Base-by-base conservation (phyloP, 1,140 invertebrate genomes). In the Thaumetopoea pityocampa region DNA sequence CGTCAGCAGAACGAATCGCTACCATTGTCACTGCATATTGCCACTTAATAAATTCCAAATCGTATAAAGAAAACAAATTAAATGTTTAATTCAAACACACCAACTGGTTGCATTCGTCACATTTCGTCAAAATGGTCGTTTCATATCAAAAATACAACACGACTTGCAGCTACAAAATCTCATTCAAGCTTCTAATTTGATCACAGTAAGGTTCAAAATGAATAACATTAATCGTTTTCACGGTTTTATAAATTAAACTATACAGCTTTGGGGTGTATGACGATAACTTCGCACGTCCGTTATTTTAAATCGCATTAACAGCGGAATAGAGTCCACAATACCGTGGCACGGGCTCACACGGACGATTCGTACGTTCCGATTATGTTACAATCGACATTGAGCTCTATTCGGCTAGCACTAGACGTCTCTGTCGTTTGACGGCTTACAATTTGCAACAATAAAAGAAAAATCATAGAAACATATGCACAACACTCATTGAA, bases 61-160 rank as follows among this genome's bases (percentile, higher is more conserved):
- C 20, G 57, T 56, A 73, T 66, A 73, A 72, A 67, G 57, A 55
- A 74, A 78, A 78, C 71, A 68, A 81, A 81, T 81, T 76, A 76
- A 81, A 78, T 64, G 61, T 73, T 70, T 66, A 63, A 76, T 80
- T 76, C 66, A 70, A 67, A 67, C 32, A 61, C 45, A 67, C 62
- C 68, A 78, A 76, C 62, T 67, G 72, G 51, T 23, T 53, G 18
- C 23, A 68, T 79, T 79, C 61, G 70, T 64, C 53, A 65, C 65
- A 61, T 54, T 40, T 36, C 57, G 36, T 43, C 51, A 36, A 61
- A 47, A 54, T 47, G 30, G 29, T 33, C 15, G 14, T 37, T 41
- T 45, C 23, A 36, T 32, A 36, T 15, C 17, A 32, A 30, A 9
- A 23, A 23, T 15, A 11, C 2, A 36, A 26, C n/a, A n/a, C n/a